A percentile compares a stretch with the other conserved stretches of the same genome.
Conservation (phyloP, 2,888 invertebrate genomes). For the Sphecodes monilicornis region DNA sequence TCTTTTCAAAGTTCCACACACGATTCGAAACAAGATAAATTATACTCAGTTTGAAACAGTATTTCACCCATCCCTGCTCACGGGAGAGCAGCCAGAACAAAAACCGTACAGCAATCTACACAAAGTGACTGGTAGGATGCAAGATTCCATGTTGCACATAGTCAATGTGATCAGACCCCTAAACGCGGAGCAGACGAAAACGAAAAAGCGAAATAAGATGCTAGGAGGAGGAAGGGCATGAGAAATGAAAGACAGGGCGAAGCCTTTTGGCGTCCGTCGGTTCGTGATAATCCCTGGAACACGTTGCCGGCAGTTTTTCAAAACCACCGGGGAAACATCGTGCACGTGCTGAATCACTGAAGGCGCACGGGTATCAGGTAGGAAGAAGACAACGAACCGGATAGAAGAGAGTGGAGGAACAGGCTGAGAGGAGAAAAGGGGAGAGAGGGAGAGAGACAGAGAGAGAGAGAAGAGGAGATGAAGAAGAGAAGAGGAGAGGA, state of each 20-base stretch:
- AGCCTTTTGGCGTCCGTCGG: conserved; percentile 42
- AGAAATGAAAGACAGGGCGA: conserved; percentile 48
- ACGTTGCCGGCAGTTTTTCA: conserved; percentile 54
- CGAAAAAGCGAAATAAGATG: not conserved
- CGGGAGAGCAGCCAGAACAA: not conserved
- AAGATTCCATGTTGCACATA: not conserved
- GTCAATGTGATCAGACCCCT: not conserved
- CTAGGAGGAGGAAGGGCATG: conserved; percentile 6
- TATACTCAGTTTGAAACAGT: no score
- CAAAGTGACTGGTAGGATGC: not conserved
- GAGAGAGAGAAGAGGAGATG: no score
- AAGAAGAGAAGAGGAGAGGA: not conserved
- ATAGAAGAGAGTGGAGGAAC: not conserved
- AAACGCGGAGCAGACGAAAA: conserved; percentile 21
- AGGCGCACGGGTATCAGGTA: conserved; percentile 54
- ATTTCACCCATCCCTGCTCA: not conserved
- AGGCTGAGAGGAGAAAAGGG: not conserved
- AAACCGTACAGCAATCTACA: not conserved
- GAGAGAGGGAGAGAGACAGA: not conserved
- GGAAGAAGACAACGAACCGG: conserved; percentile 41
- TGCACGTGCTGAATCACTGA: conserved; percentile 74
- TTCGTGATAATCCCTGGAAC: conserved; percentile 54
- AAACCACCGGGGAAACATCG: conserved; percentile 58
- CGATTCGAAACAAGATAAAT: no score
- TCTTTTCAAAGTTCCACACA: no score